phyloP scores from a whole-genome alignment of 2,888 invertebrate species.

The Oxystoma pomonae region DNA sequence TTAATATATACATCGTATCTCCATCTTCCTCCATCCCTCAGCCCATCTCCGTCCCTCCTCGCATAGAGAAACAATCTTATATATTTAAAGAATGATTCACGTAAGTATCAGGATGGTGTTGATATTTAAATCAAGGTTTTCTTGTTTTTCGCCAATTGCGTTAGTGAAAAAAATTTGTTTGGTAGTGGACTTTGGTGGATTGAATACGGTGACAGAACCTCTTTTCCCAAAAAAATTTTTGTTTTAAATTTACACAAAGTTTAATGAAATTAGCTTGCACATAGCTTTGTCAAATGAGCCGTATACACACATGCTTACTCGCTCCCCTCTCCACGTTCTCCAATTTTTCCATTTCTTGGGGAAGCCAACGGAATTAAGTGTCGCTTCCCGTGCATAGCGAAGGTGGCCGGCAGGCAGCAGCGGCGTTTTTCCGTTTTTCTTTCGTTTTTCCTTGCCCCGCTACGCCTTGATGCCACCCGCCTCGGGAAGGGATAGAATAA shows the following conservation, averaged over 20 bases:
- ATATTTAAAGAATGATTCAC: no score
- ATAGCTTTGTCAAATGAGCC: background rate
- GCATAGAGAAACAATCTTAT: background rate
- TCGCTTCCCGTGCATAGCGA: conserved; percentile 22
- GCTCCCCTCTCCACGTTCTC: background rate
- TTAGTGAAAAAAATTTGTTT: no score
- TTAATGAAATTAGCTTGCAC: no score
- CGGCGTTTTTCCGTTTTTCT: background rate
- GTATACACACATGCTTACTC: background rate
- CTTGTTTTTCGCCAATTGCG: no score
- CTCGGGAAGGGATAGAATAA: no score
- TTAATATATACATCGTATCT: background rate
- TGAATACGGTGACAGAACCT: no score
- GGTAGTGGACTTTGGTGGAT: no score
- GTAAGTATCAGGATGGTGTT: no score
- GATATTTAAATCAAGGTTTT: no score
- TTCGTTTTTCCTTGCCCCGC: background rate
- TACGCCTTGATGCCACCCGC: background rate
- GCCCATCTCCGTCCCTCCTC: background rate
- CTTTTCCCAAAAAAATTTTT: no score
- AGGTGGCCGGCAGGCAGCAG: conserved; percentile 16
- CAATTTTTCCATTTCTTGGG: background rate
- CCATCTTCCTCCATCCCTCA: background rate
- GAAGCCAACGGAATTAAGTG: conserved; percentile 22
- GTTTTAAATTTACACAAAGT: no score